phyloP scores from a whole-genome alignment of 2,888 invertebrate species.

The Timema cristinae region DNA sequence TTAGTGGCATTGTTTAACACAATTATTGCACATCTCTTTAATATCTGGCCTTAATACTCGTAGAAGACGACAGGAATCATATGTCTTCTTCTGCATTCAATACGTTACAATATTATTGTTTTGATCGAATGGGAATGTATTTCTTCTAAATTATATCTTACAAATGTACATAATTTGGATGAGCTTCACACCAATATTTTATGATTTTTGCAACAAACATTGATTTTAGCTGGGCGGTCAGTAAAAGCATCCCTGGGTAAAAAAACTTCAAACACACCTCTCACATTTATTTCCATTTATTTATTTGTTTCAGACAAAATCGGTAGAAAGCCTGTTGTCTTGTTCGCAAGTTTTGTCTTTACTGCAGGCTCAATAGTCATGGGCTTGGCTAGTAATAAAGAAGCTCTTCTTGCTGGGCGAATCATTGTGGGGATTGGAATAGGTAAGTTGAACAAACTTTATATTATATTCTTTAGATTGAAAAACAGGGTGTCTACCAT shows the following conservation, averaged over 20 bases:
- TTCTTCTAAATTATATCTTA: too few relatives aligned
- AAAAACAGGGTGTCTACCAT: too few relatives aligned
- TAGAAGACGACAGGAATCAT: too few relatives aligned
- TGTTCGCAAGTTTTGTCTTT: slow-evolving; percentile 48
- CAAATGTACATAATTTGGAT: not conserved
- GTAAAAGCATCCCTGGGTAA: not conserved
- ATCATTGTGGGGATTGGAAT: slow-evolving; percentile 48
- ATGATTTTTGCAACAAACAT: too few relatives aligned
- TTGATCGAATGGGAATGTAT: too few relatives aligned
- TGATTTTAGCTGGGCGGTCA: not conserved
- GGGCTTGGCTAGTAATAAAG: slow-evolving; percentile 42
- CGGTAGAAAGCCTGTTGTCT: slow-evolving; percentile 50
- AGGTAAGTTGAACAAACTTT: slow-evolving; percentile 40
- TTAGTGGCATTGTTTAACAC: too few relatives aligned
- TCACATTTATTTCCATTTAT: too few relatives aligned
- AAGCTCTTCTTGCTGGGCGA: slow-evolving; percentile 44
- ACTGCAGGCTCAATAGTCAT: slow-evolving; percentile 47
- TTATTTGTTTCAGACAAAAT: slow-evolving; percentile 40
- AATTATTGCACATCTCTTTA: too few relatives aligned
- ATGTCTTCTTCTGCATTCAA: too few relatives aligned
- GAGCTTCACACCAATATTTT: not conserved
- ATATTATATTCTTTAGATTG: too few relatives aligned
- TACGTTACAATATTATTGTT: too few relatives aligned
- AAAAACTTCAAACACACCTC: not conserved
- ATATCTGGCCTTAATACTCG: too few relatives aligned